Conservation (phyloP, 2,888 invertebrate species). For the Cybosia mesomella region DNA sequence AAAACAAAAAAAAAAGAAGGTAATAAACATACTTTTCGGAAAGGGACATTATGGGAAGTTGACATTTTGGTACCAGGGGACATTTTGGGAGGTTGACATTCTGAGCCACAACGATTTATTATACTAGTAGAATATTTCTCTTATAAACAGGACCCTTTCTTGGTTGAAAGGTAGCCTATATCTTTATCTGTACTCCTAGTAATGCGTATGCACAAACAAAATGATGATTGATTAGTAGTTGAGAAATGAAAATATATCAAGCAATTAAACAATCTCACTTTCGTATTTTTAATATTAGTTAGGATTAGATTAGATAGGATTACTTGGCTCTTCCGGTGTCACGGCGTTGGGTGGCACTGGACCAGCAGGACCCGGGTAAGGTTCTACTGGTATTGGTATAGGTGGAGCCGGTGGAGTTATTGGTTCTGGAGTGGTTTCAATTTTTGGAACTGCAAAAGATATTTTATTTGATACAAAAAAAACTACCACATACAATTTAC, state of each 20-base stretch:
- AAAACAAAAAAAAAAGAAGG: too few relatives aligned
- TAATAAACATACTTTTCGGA: too few relatives aligned
- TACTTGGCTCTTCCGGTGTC: slow-evolving; percentile 35
- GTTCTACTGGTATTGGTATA: slow-evolving; percentile 27
- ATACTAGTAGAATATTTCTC: too few relatives aligned
- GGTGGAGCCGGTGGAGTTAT: slow-evolving; percentile 33
- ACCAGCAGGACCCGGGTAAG: slow-evolving; percentile 14
- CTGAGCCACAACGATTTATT: too few relatives aligned
- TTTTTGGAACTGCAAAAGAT: background rate
- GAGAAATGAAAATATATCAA: background rate
- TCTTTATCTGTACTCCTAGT: too few relatives aligned
- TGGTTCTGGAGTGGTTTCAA: slow-evolving; percentile 21
- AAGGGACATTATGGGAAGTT: too few relatives aligned
- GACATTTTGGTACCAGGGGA: too few relatives aligned
- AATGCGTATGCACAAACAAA: background rate
- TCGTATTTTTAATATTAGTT: background rate
- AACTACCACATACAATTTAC: background rate
- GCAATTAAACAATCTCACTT: background rate
- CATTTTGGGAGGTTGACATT: too few relatives aligned
- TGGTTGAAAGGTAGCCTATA: too few relatives aligned
- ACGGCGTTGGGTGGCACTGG: slow-evolving; percentile 23
- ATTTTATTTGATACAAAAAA: background rate
- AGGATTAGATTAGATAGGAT: too few relatives aligned
- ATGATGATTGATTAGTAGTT: too few relatives aligned
- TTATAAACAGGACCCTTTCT: too few relatives aligned